Base-by-base conservation (phyloP, 2,113 vertebrate genomes). In the Vombatus ursinus region DNA sequence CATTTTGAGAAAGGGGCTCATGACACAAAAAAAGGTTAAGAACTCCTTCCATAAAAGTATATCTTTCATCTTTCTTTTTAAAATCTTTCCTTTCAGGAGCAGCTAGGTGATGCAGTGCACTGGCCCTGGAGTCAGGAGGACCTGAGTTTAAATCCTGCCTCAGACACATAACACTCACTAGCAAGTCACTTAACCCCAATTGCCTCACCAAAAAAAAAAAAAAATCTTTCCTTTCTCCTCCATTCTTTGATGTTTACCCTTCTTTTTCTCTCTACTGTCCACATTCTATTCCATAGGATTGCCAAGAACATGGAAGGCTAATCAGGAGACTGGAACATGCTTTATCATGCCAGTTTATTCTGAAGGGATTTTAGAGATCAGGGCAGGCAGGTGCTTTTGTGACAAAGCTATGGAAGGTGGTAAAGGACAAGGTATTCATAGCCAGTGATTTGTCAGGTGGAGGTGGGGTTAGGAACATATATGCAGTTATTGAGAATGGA, bases 351-450 rank as follows among this genome's bases (percentile, higher is more conserved):
- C 57, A 95, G 91, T 84, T 84, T 44, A 84, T 84, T 84, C 2
- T 84, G n/a, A 84, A 84, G 19, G n/a, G n/a, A 84, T 84, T 84
- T 84, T 44, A 44, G 16, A 84, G n/a, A 44, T 84, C 68, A 23
- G 19, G 37, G n/a, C 37, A 84, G 8, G 68, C 37, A 96, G 24
- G 12, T 52, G 26, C 28, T 93, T 92, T 31, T 90, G 90, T 91
- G 90, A 94, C 91, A 94, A 92, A 96, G 52, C 77, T 68, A 49
- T 68, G 91, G 50, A 53, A 90, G 26, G 54, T 94, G 14, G 77
- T 28, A 51, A 93, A 90, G 84, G 37, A 49, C 48, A 49, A 49
- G 2, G 5, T 49, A 49, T 49, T 49, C 48, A 49, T 49, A 49
- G 48, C 2, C 48, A 49, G 48, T 49, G 37, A 89, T 50, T 95